Evolutionary conservation across 2,113 vertebrate genomes (phyloP).

Genomic region (Gavia stellata): DNA sequence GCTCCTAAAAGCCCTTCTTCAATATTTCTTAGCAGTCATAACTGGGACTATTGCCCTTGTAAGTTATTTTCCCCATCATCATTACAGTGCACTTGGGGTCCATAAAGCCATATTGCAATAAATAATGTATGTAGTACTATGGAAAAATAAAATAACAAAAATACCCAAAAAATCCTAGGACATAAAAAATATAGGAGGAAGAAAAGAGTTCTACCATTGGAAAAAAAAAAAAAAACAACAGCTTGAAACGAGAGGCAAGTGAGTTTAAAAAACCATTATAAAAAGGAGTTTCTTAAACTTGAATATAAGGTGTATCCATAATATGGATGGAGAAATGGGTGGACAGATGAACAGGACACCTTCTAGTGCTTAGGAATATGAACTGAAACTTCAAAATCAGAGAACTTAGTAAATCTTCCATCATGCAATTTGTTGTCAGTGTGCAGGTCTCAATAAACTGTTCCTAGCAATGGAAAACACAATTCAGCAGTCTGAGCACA

Average conservation of each 20-base stretch:
- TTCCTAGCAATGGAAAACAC: background rate
- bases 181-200: background rate
- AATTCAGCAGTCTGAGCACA: background rate
- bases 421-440: background rate
- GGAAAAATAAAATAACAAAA: background rate
- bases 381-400: background rate
- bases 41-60: background rate
- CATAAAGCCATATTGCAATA: background rate
- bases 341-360: background rate
- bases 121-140: background rate
- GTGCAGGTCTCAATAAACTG: background rate
- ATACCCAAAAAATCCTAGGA: background rate
- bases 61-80: slow-evolving; percentile 3
- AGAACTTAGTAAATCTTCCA: background rate
- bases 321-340: background rate
- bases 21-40: background rate
- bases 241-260: background rate
- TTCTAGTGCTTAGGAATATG: background rate
- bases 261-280: background rate
- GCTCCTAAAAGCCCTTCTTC: background rate
- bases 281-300: background rate
- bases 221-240: background rate
- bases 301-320: background rate
- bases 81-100: background rate
- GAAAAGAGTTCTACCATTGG: background rate